Base-by-base conservation (phyloP, 2,113 vertebrate species). In the Callospermophilus lateralis region DNA sequence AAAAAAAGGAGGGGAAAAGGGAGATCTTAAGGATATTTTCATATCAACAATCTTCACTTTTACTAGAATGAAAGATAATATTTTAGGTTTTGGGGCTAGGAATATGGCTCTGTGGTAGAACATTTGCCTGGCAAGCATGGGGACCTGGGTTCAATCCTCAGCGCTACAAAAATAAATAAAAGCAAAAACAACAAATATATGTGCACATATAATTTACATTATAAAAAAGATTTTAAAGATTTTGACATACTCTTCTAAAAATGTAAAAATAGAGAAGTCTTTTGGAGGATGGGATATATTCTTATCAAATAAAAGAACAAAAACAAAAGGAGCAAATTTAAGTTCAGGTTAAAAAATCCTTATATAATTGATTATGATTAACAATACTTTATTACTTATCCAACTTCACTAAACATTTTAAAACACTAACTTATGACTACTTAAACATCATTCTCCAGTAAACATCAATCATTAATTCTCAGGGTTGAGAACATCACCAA, bases 391-490 rank as follows among this genome's bases (percentile, higher is more conserved):
- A 48, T 63, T 94, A 78, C 83, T 76, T 89, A 11, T 78, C 30
- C 39, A 89, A 42, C 17, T 24, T 90, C 88, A 89, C 24, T 86
- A 73, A 91, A 81, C 58, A 95, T 79, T 87, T 97, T 72, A 85
- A 96, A 88, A 96, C 45, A 72, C 30, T 74, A 90, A 85, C 37
- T 81, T 42, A 51, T 74, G 37, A 68, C 63, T 76, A 42, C 72
- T 96, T 95, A 90, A 87, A 22, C 48, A 85, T 53, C 28, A 81
- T 91, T 76, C 30, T 86, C 28, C 79, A 91, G 73, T 81, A 94
- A 83, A n/a, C 19, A 93, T 76, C 77, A 87, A n/a, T 94, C 55
- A 86, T 93, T 93, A 96, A 65, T 95, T 91, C 90, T 92, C 58
- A 83, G 55, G 51, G 42, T 20, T 86, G 70, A 68, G 42, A 63